Base-by-base conservation (phyloP, 2,888 invertebrate species). In the Lomographa bimaculata region DNA sequence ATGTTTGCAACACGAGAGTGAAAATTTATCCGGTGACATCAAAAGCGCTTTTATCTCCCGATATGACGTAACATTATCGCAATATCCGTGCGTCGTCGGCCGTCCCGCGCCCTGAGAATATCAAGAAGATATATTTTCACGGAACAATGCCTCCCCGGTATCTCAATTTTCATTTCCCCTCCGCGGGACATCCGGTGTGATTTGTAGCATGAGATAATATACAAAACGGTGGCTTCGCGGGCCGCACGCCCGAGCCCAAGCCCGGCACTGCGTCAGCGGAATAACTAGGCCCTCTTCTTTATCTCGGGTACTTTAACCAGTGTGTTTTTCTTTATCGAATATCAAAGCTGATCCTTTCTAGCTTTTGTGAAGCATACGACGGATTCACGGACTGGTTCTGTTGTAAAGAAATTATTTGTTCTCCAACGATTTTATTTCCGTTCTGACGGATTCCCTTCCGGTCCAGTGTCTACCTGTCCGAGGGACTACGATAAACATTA, bases 151-250 rank as follows among this genome's bases (percentile, higher is more conserved):
- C 78, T 79, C 76, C 67, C 75, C 77, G 83, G 85, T 86, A 85
- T 85, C 86, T 86, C 85, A 86, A 85, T 86, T 85, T 84, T 85
- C 83, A 83, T 86, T 84, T 84, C 83, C 81, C 84, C 81, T 80
- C 73, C 68, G 75, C 68, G 78, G 77, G 78, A 81, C 81, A 83
- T 82, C 85, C 83, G 80, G 75, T 84, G 82, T 86, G 85, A 86
- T 86, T 85, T 86, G 86, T 86, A 82, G 84, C 83, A 68, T 67
- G 66, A 85, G 86, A 85, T 86, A 85, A 84, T 83, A 84, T 79
- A 84, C 83, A 85, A 83, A 86, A 82, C 82, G 85, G 78, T 74
- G 80, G 79, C 71, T 78, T 79, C 75, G 78, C 76, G 80, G 72
- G 74, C 67, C 73, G 72, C 66, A 32, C 38, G 46, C 39, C 33